A percentile compares a stretch with the other conserved stretches of the same genome.
Conservation (phyloP, 35 echinoderm and acorn worm genomes). For the Lytechinus pictus region DNA sequence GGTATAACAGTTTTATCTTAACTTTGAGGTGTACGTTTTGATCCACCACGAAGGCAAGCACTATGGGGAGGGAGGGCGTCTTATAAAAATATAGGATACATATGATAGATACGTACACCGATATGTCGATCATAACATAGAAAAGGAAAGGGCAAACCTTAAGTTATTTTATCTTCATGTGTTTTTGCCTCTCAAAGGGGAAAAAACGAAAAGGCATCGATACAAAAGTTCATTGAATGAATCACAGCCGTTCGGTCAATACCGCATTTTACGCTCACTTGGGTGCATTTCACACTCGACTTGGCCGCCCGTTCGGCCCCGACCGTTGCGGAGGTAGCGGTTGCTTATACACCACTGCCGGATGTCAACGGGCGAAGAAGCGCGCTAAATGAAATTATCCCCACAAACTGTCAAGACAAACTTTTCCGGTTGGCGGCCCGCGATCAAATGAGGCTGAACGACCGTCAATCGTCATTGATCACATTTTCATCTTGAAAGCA, state of each 20-base stretch:
- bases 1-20: too few relatives aligned
- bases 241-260: neutral
- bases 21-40: too few relatives aligned
- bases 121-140: too few relatives aligned
- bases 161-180: too few relatives aligned
- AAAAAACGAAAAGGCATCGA: neutral
- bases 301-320: neutral
- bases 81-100: too few relatives aligned
- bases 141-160: too few relatives aligned
- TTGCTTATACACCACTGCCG: neutral
- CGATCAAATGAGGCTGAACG: neutral
- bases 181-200: too few relatives aligned
- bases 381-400: neutral
- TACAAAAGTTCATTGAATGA: neutral
- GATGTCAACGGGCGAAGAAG: neutral
- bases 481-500: neutral
- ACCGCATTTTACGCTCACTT: neutral
- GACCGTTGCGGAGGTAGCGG: neutral
- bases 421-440: neutral
- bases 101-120: too few relatives aligned
- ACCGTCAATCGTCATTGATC: neutral
- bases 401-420: neutral
- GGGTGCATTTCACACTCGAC: neutral
- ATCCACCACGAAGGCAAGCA: too few relatives aligned
- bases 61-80: too few relatives aligned